A percentile compares a stretch with the other conserved stretches of the same genome.
These are phyloP conservation scores for Pogonus chalceus DNA, from an alignment of 1,140 invertebrate genomes.

Conservation along the genomic window DNA sequence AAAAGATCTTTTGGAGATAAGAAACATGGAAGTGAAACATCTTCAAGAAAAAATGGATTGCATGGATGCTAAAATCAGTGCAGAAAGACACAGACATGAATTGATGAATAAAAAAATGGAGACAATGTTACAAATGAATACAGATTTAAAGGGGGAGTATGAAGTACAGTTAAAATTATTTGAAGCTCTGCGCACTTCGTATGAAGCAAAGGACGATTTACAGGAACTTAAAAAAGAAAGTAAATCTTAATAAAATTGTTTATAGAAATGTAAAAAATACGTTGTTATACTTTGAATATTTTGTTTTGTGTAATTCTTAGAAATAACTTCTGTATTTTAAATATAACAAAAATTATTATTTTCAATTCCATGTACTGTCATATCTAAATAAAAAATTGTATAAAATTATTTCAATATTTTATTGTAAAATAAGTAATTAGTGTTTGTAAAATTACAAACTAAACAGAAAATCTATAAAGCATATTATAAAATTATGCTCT, in stretches of 20 bases:
- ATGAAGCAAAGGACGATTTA: constrained; percentile 28
- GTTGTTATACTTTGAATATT: not conserved
- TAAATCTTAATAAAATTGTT: too few species aligned
- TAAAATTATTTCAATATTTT: not conserved
- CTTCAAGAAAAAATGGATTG: constrained; percentile 57
- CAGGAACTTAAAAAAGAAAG: not conserved
- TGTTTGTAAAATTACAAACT: constrained; percentile 1
- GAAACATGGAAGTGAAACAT: constrained; percentile 65
- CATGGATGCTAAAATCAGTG: constrained; percentile 56
- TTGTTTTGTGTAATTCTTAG: too few species aligned
- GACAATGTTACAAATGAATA: constrained; percentile 56
- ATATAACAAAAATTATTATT: too few species aligned
- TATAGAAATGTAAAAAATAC: not conserved
- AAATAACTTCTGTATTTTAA: too few species aligned
- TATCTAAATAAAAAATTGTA: too few species aligned
- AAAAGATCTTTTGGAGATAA: constrained; percentile 63
- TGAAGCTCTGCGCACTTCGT: constrained; percentile 34
- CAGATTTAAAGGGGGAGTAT: constrained; percentile 62
- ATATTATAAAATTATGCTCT: not conserved
- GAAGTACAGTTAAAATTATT: constrained; percentile 62
- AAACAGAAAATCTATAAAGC: not conserved
- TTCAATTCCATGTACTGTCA: too few species aligned
- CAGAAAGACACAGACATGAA: constrained; percentile 56
- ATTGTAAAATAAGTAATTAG: constrained; percentile 2
- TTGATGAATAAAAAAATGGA: constrained; percentile 57